A percentile compares a stretch with the other conserved stretches of the same genome.
Evolutionary conservation across 2,888 invertebrate genomes (phyloP).

Genomic region (Imbricaverruca yamaguchii): DNA sequence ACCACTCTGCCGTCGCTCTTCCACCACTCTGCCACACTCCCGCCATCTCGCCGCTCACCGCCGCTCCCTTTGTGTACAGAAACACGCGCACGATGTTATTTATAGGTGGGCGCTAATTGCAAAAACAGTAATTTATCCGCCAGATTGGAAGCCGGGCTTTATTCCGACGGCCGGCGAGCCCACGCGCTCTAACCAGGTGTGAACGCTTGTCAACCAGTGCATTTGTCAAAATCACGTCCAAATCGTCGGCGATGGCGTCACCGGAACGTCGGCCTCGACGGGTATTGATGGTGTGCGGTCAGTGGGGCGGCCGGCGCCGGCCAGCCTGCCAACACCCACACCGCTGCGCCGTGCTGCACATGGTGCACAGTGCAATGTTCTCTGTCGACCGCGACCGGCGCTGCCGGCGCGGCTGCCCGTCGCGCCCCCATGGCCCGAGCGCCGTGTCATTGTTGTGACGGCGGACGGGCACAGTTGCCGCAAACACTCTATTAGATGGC

Average conservation of each 20-base stretch:
- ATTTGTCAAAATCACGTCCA: conserved; percentile 14
- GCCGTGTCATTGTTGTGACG: conserved; percentile 10
- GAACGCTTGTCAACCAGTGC: conserved; percentile 3
- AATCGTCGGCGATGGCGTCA: neutral
- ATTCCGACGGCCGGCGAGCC: conserved; percentile 18
- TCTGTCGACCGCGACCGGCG: neutral
- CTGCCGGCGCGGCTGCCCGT: neutral
- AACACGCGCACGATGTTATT: neutral
- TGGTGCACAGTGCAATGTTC: no score
- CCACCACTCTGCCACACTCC: neutral
- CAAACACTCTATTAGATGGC: neutral
- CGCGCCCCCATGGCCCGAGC: neutral
- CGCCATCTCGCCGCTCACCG: neutral
- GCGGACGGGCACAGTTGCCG: neutral
- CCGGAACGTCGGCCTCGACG: neutral
- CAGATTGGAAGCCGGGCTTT: conserved; percentile 23
- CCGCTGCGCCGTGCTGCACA: no score
- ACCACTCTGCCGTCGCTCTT: no score
- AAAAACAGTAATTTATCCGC: conserved; percentile 5
- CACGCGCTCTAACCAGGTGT: conserved; percentile 27
- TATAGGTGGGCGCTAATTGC: conserved; percentile 12
- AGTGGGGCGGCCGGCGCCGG: neutral
- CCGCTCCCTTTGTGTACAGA: neutral
- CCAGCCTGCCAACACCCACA: neutral
- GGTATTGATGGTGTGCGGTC: neutral